phyloP scores from a whole-genome alignment of 2,797 vertebrate genomes.

The Heterohyrax brucei region DNA sequence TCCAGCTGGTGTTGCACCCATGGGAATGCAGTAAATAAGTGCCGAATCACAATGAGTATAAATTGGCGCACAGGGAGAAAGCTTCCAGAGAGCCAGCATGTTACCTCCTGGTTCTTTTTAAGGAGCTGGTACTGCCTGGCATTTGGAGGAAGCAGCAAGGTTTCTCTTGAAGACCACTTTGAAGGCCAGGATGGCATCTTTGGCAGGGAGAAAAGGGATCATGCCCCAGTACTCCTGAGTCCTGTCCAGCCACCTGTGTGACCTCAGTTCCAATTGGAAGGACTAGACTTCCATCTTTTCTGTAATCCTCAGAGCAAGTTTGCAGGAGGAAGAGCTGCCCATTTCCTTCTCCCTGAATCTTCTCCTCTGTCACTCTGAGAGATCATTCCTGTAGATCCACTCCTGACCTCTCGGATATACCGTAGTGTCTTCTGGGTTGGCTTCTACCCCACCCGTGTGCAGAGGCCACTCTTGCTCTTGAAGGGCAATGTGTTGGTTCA shows the following conservation, averaged over 20 bases:
- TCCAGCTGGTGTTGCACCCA: slow-evolving; percentile 63
- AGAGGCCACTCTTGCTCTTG: neutral
- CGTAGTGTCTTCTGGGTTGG: neutral
- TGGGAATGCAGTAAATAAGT: slow-evolving; percentile 54
- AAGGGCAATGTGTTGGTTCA: neutral
- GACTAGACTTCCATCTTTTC: neutral
- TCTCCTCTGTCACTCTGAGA: neutral
- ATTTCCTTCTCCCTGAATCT: neutral
- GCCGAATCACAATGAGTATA: slow-evolving; percentile 73
- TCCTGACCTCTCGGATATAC: neutral
- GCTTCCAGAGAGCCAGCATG: neutral
- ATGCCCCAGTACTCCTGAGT: neutral
- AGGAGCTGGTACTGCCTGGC: slow-evolving; percentile 23
- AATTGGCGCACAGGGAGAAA: slow-evolving; percentile 68
- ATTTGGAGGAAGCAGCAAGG: neutral
- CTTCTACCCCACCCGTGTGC: neutral
- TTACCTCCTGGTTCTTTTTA: neutral
- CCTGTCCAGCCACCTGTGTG: neutral
- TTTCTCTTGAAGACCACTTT: neutral
- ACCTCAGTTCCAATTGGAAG: neutral
- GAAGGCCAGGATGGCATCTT: neutral
- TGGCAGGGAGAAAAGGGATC: neutral
- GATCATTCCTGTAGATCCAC: neutral
- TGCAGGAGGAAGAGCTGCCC: neutral
- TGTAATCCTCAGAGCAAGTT: neutral